Conservation (phyloP, 2,113 vertebrate species). For the Neogobius melanostomus region DNA sequence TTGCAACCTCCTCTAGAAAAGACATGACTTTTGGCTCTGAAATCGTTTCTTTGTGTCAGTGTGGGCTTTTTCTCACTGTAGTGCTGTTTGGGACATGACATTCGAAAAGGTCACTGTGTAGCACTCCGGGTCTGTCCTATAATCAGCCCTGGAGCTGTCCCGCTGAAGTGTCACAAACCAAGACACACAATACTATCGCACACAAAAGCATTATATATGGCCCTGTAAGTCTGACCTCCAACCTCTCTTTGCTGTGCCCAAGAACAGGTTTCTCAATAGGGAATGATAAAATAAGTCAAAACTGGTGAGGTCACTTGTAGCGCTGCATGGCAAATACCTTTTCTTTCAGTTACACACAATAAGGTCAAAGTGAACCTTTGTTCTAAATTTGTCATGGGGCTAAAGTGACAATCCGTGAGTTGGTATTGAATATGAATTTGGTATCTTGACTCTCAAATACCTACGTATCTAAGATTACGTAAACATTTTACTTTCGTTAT, state of each 20-base stretch:
- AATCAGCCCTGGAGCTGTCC: constrained; percentile 46
- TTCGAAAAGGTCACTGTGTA: constrained; percentile 57
- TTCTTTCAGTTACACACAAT: constrained; percentile 41
- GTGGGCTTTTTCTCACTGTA: constrained; percentile 47
- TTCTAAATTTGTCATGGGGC: neutral
- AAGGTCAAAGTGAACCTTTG: constrained; percentile 33
- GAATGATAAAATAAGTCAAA: constrained; percentile 9
- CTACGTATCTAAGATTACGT: too few relatives aligned
- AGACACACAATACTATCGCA: constrained; percentile 30
- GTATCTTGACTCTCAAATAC: too few relatives aligned
- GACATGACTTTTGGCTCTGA: neutral
- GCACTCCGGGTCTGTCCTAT: constrained; percentile 36
- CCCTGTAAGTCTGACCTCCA: constrained; percentile 29
- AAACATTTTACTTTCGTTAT: too few relatives aligned
- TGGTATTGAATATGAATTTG: too few relatives aligned
- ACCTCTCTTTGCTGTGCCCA: constrained; percentile 32
- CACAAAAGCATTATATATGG: constrained; percentile 24
- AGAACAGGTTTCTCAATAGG: constrained; percentile 31
- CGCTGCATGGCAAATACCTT: constrained; percentile 8
- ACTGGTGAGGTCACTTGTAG: constrained; percentile 53
- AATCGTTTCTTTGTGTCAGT: constrained; percentile 24
- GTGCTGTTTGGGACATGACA: constrained; percentile 47
- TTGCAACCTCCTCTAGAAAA: neutral
- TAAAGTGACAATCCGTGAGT: constrained; percentile 40
- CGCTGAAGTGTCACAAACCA: constrained; percentile 26